Evolutionary conservation across 2,797 vertebrate species (phyloP), one percentile per base, ranked within the genome.

Genomic region (Melopsittacus undulatus): DNA sequence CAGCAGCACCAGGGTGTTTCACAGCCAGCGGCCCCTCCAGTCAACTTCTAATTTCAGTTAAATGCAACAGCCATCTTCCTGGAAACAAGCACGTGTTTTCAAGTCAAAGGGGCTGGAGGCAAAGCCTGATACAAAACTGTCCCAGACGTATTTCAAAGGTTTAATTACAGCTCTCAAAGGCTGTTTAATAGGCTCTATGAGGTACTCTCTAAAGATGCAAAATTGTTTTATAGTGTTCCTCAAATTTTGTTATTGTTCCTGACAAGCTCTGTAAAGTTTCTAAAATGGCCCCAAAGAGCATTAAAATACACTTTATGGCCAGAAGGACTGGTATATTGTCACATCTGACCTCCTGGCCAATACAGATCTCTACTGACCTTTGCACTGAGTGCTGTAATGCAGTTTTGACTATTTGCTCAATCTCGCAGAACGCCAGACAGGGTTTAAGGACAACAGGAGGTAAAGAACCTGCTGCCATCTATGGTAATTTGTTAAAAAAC

Each of bases 401-500:
- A 27, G 74, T 12, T 86, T 87, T 89, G 88, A 61, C 51, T 94
- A 13, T 75, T 94, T 92, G 83, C 48, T 87, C 45, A 62, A 62
- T 61, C 62, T 89, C 56, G 42, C 42, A 63, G 83, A 80, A 70
- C 0, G 1, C 51, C 63, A 90, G 48, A 15, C 9, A 4, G 40
- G 57, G 20, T 54, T 68, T 85, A 75, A 87, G 67, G 63, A 87
- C 61, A 85, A 43, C 36, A 61, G 34, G 19, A 74, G 48, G 63
- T 7, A 57, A 15, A 80, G 17, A 77, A 62, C 12, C n/a, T 89
- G 34, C 19, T 22, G n/a, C 7, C 5, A 45, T 21, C 72, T 80
- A 16, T 32, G 30, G 36, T 38, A 78, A 52, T 64, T 82, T 32
- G 24, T 45, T 64, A 7, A 69, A 90, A 90, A 83, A 19, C 6